phyloP scores from a whole-genome alignment of 2,888 invertebrate species.

The Himalopsyche japonica region DNA sequence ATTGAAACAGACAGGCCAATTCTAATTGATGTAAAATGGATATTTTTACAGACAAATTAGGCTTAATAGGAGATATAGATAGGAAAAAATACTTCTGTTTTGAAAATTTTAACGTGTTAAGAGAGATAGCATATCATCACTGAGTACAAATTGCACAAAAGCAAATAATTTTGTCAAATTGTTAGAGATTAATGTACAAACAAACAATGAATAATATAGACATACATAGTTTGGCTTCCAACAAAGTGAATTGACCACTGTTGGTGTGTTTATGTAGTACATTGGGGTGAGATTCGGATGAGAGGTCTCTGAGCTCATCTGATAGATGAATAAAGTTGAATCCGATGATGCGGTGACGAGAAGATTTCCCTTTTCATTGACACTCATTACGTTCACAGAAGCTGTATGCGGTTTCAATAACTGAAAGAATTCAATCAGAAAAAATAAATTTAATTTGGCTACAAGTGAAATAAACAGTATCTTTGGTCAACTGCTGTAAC shows the following conservation, averaged over 20 bases:
- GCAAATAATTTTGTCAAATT: background rate
- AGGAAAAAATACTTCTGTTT: too few species aligned
- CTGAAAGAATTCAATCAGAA: slow-evolving; percentile 46
- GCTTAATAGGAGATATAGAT: too few species aligned
- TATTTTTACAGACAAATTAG: too few species aligned
- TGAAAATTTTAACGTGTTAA: too few species aligned
- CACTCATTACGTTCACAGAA: slow-evolving; percentile 63
- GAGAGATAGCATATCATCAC: too few species aligned
- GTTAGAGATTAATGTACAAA: background rate
- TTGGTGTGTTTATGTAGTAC: slow-evolving; percentile 69
- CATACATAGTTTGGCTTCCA: slow-evolving; percentile 67
- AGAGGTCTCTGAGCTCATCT: slow-evolving; percentile 47
- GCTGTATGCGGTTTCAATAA: slow-evolving; percentile 70
- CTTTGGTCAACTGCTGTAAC: too few species aligned
- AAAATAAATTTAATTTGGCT: background rate
- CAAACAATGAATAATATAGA: background rate
- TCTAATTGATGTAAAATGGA: too few species aligned
- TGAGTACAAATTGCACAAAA: too few species aligned
- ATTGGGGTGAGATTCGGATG: slow-evolving; percentile 62
- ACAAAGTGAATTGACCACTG: slow-evolving; percentile 65
- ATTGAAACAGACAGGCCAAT: too few species aligned
- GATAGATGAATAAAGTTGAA: slow-evolving; percentile 69
- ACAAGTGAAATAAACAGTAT: too few species aligned
- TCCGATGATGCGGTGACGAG: slow-evolving; percentile 72
- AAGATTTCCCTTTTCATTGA: slow-evolving; percentile 61